Percentiles rank a stretch among this genome's conserved stretches.
Evolutionary conservation across 1,140 invertebrate genomes (phyloP).

Genomic region (Saccostrea glomerata): DNA sequence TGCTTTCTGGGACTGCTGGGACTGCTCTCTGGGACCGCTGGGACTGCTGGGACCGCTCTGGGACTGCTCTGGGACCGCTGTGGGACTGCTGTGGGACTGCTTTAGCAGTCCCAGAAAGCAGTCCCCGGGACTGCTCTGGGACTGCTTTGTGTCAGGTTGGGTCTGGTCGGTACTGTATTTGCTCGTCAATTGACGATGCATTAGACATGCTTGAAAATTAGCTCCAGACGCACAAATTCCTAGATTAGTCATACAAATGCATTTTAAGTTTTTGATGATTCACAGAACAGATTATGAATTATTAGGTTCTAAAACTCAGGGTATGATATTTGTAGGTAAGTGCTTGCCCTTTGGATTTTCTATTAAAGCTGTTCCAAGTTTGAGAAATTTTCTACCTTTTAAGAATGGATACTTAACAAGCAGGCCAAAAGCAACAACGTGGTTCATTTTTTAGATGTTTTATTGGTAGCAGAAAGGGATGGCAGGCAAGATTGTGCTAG

Average conservation of each 20-base stretch:
- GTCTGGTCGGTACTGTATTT: no score
- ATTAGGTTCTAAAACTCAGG: slow-evolving; percentile 28
- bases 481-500: neutral
- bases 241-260: slow-evolving; percentile 49
- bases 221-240: slow-evolving; percentile 39
- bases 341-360: slow-evolving; percentile 48
- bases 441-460: slow-evolving; percentile 53
- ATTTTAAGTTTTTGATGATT: slow-evolving; percentile 42
- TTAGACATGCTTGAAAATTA: neutral
- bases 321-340: slow-evolving; percentile 38
- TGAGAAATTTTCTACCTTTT: slow-evolving; percentile 45
- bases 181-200: no score
- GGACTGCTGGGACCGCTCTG: no score
- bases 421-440: neutral
- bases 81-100: no score
- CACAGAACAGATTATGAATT: slow-evolving; percentile 49
- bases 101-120: no score
- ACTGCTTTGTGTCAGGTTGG: no score
- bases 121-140: no score
- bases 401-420: slow-evolving; percentile 22
- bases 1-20: no score
- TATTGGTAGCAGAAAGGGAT: slow-evolving; percentile 36
- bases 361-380: slow-evolving; percentile 36
- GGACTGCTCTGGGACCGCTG: no score
- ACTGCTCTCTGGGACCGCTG: no score